These are phyloP conservation scores for Anguilla pacifica DNA, from an alignment of 2,797 vertebrate genomes.

Conservation along the genomic window DNA sequence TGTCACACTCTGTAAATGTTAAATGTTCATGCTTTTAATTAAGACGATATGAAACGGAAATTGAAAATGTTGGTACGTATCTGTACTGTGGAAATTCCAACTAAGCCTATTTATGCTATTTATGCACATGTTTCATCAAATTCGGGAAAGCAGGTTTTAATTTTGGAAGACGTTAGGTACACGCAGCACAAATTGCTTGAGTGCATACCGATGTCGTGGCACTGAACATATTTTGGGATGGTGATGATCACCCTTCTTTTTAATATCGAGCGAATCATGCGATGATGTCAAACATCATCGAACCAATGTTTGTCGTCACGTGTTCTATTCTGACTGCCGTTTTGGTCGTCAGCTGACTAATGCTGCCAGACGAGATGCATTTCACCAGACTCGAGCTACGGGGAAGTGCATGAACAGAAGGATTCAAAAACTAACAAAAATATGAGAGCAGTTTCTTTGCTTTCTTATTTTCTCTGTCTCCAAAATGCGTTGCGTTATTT, in stretches of 20 bases:
- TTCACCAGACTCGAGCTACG: background rate
- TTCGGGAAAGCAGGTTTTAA: constrained; percentile 42
- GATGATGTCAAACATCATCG: background rate
- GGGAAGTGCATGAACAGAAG: background rate
- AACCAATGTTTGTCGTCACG: background rate
- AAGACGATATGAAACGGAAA: background rate
- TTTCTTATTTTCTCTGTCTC: background rate
- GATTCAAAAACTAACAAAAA: background rate
- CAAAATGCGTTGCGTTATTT: background rate
- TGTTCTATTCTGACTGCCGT: background rate
- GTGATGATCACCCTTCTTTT: background rate
- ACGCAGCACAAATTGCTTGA: constrained; percentile 22
- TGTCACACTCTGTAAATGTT: background rate
- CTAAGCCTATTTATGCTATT: constrained; percentile 46
- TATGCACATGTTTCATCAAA: constrained; percentile 46
- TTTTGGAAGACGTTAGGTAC: constrained; percentile 26
- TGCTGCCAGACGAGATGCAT: constrained; percentile 1
- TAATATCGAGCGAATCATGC: background rate
- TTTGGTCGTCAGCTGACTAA: background rate
- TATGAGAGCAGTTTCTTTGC: background rate
- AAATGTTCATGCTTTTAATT: constrained; percentile 9
- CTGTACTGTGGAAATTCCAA: constrained; percentile 46
- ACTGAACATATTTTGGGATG: background rate
- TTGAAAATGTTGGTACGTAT: constrained; percentile 49
- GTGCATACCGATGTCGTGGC: background rate